Percentiles rank a stretch among this genome's conserved stretches.
These are phyloP conservation scores for Brachionus rubens DNA, from an alignment of 1,140 invertebrate genomes.

Conservation along the genomic window DNA sequence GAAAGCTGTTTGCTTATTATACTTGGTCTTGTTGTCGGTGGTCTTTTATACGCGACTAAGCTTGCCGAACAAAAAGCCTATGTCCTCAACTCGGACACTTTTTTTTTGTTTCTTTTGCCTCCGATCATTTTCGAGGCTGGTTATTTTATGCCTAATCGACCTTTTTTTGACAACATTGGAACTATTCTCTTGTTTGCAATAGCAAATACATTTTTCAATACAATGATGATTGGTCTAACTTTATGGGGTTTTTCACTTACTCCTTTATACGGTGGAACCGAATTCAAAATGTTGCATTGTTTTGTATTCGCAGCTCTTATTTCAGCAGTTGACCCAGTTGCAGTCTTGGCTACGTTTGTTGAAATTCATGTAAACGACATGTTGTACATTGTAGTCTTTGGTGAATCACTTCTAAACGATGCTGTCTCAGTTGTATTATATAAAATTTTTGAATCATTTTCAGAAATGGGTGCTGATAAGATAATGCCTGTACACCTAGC, in stretches of 20 bases:
- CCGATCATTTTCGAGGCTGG: conserved; percentile 61
- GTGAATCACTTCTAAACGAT: conserved; percentile 89
- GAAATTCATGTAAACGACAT: conserved; percentile 98
- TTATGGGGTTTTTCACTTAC: conserved; percentile 46
- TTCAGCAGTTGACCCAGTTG: conserved; percentile 62
- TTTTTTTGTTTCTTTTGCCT: conserved; percentile 59
- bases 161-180: conserved; percentile 60
- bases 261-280: conserved; percentile 11
- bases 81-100: conserved; percentile 54
- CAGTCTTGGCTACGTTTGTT: conserved; percentile 91
- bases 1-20: conserved; percentile 94
- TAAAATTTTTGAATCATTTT: conserved; percentile 59
- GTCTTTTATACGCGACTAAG: conserved; percentile 32
- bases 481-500: conserved; percentile 66
- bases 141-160: conserved; percentile 58
- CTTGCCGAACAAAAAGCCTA: conserved; percentile 51
- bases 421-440: conserved; percentile 62
- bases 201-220: conserved; percentile 52
- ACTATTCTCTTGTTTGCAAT: conserved; percentile 58
- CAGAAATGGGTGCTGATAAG: conserved; percentile 55
- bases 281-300: conserved; percentile 60
- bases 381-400: conserved; percentile 97
- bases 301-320: conserved; percentile 65
- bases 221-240: conserved; percentile 49
- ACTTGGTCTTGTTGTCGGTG: conserved; percentile 84